Conservation (phyloP, 2,888 invertebrate species). For the Oxytorus armatus region DNA sequence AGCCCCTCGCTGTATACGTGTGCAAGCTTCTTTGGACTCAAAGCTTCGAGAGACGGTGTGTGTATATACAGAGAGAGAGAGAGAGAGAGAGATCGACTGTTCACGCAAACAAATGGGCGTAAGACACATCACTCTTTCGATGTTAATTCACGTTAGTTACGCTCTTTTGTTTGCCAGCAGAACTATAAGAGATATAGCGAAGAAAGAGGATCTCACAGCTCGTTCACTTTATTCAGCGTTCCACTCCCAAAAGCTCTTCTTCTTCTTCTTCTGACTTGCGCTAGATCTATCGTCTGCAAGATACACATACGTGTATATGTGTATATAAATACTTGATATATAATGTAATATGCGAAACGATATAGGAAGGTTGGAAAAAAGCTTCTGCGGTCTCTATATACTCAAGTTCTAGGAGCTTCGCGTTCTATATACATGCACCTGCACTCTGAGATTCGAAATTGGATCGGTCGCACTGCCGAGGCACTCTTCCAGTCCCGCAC, state of each 20-base stretch:
- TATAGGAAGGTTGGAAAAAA: constrained; percentile 25
- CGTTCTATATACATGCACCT: constrained; percentile 30
- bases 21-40: constrained; percentile 2
- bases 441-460: constrained; percentile 67
- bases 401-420: neutral
- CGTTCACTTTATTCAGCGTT: constrained; percentile 52
- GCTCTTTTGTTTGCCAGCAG: neutral
- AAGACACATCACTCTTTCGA: too few relatives aligned
- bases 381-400: constrained; percentile 20
- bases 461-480: constrained; percentile 57
- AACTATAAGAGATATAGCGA: too few relatives aligned
- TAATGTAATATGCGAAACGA: constrained; percentile 41
- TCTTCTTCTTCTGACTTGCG: constrained; percentile 33
- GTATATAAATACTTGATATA: constrained; percentile 25
- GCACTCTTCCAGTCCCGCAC: too few relatives aligned
- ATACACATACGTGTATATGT: neutral
- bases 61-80: too few relatives aligned
- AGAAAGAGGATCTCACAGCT: constrained; percentile 44
- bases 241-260: constrained; percentile 28
- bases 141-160: too few relatives aligned
- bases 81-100: too few relatives aligned
- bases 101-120: neutral
- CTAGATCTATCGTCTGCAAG: constrained; percentile 23
- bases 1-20: neutral
- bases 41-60: neutral